Evolutionary conservation across 2,797 vertebrate genomes (phyloP), one percentile per base, ranked within the genome.

Genomic region (Lutjanus campechanus): DNA sequence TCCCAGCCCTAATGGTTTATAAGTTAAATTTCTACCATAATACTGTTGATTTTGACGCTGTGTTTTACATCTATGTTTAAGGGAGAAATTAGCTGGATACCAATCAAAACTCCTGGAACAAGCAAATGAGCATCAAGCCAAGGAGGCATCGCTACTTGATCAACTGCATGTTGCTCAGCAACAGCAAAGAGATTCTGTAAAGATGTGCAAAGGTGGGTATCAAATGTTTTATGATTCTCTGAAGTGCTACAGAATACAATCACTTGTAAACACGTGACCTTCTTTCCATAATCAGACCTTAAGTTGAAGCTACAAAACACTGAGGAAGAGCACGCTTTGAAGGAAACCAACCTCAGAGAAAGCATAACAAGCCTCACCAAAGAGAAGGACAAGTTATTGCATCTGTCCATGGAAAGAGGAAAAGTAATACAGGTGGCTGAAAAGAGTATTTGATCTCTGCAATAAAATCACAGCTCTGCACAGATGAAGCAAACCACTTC

Each of bases 351-450:
- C 25, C 60, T 88, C 75, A 88, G 74, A 60, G 87, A 92, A 67
- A 91, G 69, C 55, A 81, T 93, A 58, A 72, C 84, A 36, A 61
- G 46, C 55, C 80, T 96, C 58, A 75, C 73, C 25, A 91, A 89
- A 77, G 94, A 95, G 78, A 95, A 92, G 60, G 90, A 95, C 54
- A 89, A 79, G 58, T 78, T 95, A 15, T 36, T 95, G 63, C 54
- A 86, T 69, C 60, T 94, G 47, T 95, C 91, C 16, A 53, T 93
- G 63, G 88, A 95, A 73, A 93, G 93, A 87, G 95, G 89, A 5
- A 91, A 91, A 90, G 40, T 87, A n/a, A 93, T 96, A 80, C 93
- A 95, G 95, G 96, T 95, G 54, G 85, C 7, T 60, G 15, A 15
- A 59, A 44, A 55, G 1, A 69, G 1, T 7, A 12, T 68, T 49